Conservation (phyloP, 2,888 invertebrate genomes). For the Dichetophora obliterata region DNA sequence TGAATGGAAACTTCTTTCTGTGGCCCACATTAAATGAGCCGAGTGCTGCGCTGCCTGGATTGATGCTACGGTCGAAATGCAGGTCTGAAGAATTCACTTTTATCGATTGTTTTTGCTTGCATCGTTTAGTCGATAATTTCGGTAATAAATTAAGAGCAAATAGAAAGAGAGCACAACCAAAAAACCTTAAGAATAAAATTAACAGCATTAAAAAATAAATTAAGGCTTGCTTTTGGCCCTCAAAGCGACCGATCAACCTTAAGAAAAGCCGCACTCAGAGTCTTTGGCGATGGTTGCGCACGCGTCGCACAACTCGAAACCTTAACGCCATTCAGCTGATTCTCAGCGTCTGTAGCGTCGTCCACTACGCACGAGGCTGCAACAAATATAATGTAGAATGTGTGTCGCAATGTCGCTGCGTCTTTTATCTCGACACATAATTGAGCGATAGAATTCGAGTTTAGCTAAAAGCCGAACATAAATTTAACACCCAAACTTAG, state of each 20-base stretch:
- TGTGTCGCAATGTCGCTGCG: constrained; percentile 31
- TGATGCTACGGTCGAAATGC: neutral
- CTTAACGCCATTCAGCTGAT: constrained; percentile 20
- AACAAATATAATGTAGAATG: neutral
- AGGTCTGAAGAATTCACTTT: constrained; percentile 58
- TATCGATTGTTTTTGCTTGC: constrained; percentile 67
- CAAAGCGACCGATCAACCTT: neutral
- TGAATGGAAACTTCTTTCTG: constrained; percentile 10
- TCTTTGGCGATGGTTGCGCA: constrained; percentile 7
- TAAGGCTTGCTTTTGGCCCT: neutral
- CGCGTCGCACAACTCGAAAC: constrained; percentile 19
- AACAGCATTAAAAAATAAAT: neutral
- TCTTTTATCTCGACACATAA: constrained; percentile 66
- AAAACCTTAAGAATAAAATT: constrained; percentile 7
- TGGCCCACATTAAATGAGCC: constrained; percentile 47
- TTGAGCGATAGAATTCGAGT: constrained; percentile 68
- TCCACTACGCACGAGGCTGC: neutral
- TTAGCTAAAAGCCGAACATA: constrained; percentile 66
- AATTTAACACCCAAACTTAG: constrained; percentile 61
- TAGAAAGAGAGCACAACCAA: constrained; percentile 24
- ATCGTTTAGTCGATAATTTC: constrained; percentile 66
- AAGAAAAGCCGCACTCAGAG: neutral
- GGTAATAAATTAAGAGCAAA: constrained; percentile 59
- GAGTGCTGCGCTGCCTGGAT: no score
- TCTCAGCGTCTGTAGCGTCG: neutral